Evolutionary conservation across 2,888 invertebrate species (phyloP).

Genomic region (Lymantria dispar): DNA sequence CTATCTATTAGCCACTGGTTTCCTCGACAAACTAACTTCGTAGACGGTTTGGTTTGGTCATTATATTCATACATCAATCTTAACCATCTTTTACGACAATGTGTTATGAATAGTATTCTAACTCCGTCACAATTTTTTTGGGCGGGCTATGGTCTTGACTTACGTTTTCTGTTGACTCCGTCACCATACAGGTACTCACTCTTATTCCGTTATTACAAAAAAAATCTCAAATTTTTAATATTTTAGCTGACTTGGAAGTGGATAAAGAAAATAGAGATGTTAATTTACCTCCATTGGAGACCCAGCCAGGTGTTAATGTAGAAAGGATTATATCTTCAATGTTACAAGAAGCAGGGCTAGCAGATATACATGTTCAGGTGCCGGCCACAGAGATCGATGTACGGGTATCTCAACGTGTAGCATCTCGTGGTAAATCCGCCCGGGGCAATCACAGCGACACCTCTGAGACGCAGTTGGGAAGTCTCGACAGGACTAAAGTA

Average conservation of each 20-base stretch:
- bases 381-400: slow-evolving; percentile 3
- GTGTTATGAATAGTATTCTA: no score
- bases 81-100: no score
- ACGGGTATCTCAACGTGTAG: slow-evolving; percentile 8
- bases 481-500: slow-evolving; percentile 68
- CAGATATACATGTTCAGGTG: slow-evolving; percentile 35
- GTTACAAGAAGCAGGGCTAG: slow-evolving; percentile 55
- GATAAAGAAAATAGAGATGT: slow-evolving; percentile 59
- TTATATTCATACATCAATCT: no score
- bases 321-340: slow-evolving; percentile 42
- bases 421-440: slow-evolving; percentile 11
- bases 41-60: no score
- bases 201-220: no score
- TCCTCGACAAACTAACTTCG: no score
- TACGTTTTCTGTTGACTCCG: no score
- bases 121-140: no score
- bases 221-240: not conserved
- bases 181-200: no score
- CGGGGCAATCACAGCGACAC: slow-evolving; percentile 36
- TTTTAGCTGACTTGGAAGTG: slow-evolving; percentile 24
- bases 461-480: slow-evolving; percentile 64
- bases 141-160: no score
- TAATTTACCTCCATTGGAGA: slow-evolving; percentile 23
- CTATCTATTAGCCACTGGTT: no score
- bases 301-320: slow-evolving; percentile 13